phyloP scores from a whole-genome alignment of 92 coral and sea anemone species.

The Umimayanthus chanpuru region DNA sequence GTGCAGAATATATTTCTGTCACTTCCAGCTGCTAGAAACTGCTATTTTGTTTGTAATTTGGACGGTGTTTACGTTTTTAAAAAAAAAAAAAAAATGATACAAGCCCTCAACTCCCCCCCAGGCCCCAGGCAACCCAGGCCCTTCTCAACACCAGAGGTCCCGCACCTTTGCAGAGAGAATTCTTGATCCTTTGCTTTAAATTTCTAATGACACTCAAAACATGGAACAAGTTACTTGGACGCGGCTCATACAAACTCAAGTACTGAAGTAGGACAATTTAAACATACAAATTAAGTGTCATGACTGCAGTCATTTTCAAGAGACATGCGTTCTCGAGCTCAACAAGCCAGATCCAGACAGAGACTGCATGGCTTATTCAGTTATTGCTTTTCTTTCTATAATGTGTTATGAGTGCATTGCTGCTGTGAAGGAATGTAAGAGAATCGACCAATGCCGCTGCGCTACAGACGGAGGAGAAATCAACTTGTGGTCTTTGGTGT shows the following conservation, averaged over 20 bases:
- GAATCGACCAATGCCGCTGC: constrained; percentile 61
- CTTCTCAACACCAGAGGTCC: no score
- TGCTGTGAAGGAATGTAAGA: constrained; percentile 55
- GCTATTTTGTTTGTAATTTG: no score
- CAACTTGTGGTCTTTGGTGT: constrained; percentile 47
- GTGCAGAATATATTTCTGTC: background rate
- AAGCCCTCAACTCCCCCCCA: no score
- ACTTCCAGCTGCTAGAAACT: no score
- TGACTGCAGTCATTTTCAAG: background rate
- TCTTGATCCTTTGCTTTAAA: no score
- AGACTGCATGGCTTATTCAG: background rate
- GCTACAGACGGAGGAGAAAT: constrained; percentile 71
- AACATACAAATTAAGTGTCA: background rate
- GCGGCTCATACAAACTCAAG: background rate
- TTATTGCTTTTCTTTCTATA: background rate
- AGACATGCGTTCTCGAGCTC: background rate
- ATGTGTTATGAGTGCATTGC: background rate
- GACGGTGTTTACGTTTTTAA: no score
- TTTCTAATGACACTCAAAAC: background rate
- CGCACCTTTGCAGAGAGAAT: no score
- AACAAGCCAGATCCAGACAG: background rate
- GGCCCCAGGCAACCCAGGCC: no score
- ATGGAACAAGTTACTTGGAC: background rate
- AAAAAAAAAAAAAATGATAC: no score
- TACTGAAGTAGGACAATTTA: no score